These are phyloP conservation scores for Oreochromis spilurus DNA, from an alignment of 2,113 vertebrate species.

Conservation along the genomic window DNA sequence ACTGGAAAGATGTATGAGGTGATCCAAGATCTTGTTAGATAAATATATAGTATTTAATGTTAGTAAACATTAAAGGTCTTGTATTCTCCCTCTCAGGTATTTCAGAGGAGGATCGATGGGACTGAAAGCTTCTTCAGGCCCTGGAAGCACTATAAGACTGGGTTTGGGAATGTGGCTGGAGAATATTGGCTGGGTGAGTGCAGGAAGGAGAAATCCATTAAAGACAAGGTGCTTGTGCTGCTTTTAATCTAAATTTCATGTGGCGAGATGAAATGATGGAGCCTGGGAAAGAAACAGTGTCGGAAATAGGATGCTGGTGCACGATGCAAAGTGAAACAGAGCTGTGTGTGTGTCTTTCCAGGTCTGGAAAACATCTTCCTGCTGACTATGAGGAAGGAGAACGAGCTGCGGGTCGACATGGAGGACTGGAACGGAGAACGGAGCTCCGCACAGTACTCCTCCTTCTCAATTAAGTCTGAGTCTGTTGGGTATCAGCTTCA, in stretches of 20 bases:
- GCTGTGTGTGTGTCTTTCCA: not conserved
- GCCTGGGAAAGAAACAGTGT: not conserved
- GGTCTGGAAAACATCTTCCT: slow-evolving; percentile 75
- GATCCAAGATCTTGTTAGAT: not conserved
- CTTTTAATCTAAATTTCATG: not conserved
- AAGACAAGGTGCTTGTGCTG: not conserved
- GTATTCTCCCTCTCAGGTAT: slow-evolving; percentile 58
- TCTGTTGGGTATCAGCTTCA: slow-evolving; percentile 13
- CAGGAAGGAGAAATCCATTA: not conserved
- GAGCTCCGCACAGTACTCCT: slow-evolving; percentile 53
- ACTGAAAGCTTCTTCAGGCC: slow-evolving; percentile 44
- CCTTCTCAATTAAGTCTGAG: slow-evolving; percentile 70
- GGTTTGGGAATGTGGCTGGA: slow-evolving; percentile 46
- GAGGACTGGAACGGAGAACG: slow-evolving; percentile 71
- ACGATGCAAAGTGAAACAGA: not conserved
- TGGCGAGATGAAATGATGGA: not conserved
- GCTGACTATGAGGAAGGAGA: slow-evolving; percentile 67
- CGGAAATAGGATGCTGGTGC: too few relatives aligned
- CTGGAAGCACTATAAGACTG: slow-evolving; percentile 40
- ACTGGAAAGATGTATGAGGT: not conserved
- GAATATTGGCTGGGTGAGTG: slow-evolving; percentile 63
- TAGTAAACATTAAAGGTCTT: not conserved
- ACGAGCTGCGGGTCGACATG: slow-evolving; percentile 72
- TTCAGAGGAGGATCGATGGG: slow-evolving; percentile 49
- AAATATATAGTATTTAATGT: not conserved